Conservation (phyloP, 2,888 invertebrate genomes). For the Ormyrus rosae region DNA sequence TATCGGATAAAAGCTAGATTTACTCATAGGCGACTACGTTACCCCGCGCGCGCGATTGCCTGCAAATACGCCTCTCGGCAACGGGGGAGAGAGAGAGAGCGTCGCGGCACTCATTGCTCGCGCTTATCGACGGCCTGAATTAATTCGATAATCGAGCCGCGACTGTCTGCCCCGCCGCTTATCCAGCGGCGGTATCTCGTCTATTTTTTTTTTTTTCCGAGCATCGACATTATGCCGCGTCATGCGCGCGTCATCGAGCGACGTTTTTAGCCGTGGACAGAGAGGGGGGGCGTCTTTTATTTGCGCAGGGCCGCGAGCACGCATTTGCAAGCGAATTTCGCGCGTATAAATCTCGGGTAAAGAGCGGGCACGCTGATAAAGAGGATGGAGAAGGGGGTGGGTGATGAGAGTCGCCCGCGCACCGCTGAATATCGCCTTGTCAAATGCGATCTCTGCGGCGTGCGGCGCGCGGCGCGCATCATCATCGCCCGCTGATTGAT, state of each 20-base stretch:
- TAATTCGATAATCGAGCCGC: conserved; percentile 44
- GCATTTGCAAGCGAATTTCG: conserved; percentile 20
- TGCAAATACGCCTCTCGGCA: conserved; percentile 18
- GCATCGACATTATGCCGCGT: too few species aligned
- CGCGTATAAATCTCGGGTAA: conserved; percentile 29
- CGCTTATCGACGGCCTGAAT: conserved; percentile 20
- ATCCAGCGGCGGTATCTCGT: conserved; percentile 1
- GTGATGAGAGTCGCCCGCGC: background rate
- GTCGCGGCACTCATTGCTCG: conserved; percentile 14
- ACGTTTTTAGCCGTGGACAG: too few species aligned
- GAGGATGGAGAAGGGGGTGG: background rate
- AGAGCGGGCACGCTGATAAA: background rate
- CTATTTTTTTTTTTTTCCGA: background rate
- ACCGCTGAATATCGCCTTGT: conserved; percentile 38
- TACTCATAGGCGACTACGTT: conserved; percentile 43
- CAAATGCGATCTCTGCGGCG: conserved; percentile 38
- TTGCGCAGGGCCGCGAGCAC: background rate
- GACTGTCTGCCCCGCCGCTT: background rate
- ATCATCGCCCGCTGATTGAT: conserved; percentile 39
- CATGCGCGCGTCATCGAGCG: too few species aligned
- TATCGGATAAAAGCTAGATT: conserved; percentile 58
- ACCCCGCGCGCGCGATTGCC: background rate
- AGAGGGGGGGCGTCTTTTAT: background rate
- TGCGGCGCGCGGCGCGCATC: background rate
- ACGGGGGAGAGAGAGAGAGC: conserved; percentile 6